phyloP scores from a whole-genome alignment of 1,140 invertebrate species.

The Penaeus indicus region DNA sequence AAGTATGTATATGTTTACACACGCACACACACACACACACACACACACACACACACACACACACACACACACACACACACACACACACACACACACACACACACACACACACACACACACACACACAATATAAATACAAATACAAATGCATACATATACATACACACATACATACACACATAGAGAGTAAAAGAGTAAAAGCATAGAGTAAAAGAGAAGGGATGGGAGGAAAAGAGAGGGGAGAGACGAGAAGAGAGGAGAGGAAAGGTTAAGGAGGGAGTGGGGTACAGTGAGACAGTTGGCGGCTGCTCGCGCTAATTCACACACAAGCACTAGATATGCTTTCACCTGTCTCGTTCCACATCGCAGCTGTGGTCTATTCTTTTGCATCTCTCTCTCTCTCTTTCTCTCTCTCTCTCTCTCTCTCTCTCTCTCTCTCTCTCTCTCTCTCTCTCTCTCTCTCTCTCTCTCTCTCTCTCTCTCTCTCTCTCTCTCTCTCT shows the following conservation, averaged over 20 bases:
- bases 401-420: conserved; percentile 2
- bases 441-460: neutral
- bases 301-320: too few species aligned
- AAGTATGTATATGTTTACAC: too few species aligned
- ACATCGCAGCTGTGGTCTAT: neutral
- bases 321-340: too few species aligned
- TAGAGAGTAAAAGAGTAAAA: too few species aligned
- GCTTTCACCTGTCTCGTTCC: neutral
- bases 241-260: too few species aligned
- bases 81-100: neutral
- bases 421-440: neutral
- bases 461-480: conserved; percentile 20
- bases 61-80: conserved; percentile 1
- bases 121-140: neutral
- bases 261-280: too few species aligned
- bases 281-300: too few species aligned
- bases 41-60: too few species aligned
- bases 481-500: conserved; percentile 7
- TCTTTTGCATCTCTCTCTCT: neutral
- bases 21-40: too few species aligned
- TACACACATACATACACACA: too few species aligned
- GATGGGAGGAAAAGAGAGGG: too few species aligned
- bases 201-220: too few species aligned
- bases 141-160: neutral
- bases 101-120: neutral